A percentile compares a stretch with the other conserved stretches of the same genome.
Evolutionary conservation across 2,888 invertebrate genomes (phyloP).

Genomic region (Tryphoninae sp.): DNA sequence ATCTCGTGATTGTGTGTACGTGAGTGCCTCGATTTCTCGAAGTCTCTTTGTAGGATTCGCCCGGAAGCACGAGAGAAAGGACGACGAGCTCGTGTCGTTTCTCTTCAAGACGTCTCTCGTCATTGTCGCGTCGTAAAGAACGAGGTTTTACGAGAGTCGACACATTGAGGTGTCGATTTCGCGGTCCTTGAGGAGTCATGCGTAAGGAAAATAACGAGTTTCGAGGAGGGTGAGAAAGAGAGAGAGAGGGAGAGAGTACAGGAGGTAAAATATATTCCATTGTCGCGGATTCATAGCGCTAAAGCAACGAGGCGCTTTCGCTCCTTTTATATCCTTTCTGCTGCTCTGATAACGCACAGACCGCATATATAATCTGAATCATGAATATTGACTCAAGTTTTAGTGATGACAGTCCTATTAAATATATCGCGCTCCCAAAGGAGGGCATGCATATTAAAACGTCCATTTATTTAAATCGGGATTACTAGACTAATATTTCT

Average conservation of each 20-base stretch:
- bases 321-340: conserved; percentile 31
- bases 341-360: conserved; percentile 25
- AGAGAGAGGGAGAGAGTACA: neutral
- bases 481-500: neutral
- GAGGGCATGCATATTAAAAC: neutral
- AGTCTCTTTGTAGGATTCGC: conserved; percentile 48
- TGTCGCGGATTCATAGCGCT: conserved; percentile 41
- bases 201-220: conserved; percentile 31
- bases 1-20: conserved; percentile 13
- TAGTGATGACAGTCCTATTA: conserved; percentile 13
- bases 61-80: conserved; percentile 4
- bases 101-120: conserved; percentile 43
- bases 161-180: conserved; percentile 55
- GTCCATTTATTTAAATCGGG: conserved; percentile 1
- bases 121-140: conserved; percentile 62
- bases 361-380: conserved; percentile 4
- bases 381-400: conserved; percentile 38
- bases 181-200: conserved; percentile 38
- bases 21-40: conserved; percentile 37
- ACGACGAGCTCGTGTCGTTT: conserved; percentile 27
- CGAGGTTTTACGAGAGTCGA: conserved; percentile 60
- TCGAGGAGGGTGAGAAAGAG: conserved; percentile 6
- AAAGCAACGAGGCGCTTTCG: conserved; percentile 25
- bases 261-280: conserved; percentile 36
- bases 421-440: conserved; percentile 4